Base-by-base conservation (phyloP, 2,113 vertebrate species). In the Cyphomyrus plagiostoma region DNA sequence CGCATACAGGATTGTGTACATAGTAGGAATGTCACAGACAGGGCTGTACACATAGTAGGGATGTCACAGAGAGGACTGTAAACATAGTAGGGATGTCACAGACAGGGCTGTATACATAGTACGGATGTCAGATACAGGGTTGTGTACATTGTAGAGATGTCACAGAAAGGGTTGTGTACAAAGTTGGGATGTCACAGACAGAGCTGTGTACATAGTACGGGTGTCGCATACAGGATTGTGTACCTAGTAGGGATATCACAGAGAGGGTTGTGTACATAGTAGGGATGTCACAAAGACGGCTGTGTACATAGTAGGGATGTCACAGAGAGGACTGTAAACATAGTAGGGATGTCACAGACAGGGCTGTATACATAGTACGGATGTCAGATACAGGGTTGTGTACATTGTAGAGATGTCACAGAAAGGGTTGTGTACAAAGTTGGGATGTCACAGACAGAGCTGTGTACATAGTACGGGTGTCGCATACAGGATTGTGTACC, bases 211-310 rank as follows among this genome's bases (percentile, higher is more conserved):
- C 39, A 39, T 21, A 39, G 53, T 87, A 35, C 0, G 17, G 4
- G 0, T 56, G 19, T 21, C 17, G 1, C 19, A 8, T 0, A 21
- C 15, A 6, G 30, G 77, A 13, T 2, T 42, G 35, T 49, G 13
- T 85, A 23, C 10, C 11, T 30, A 97, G 97, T 94, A 49, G 48
- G 17, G 3, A 13, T 58, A 53, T 62, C 15, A 8, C 39, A 56
- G 0, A 56, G 1, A 0, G 19, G 52, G 1, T 0, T 52, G 11
- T 86, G 26, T 50, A n/a, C 30, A 52, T 21, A 56, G 53, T 56
- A 56, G 0, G 19, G 53, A 6, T 56, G 19, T 56, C 53, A 56
- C 53, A 56, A 4, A 21, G 4, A 7, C 19, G 53, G 19, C 0
- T 6, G 5, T 56, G 53, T 56, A 21, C 19, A 56, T 56, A 97